A percentile compares a stretch with the other conserved stretches of the same genome.
These are phyloP conservation scores for Tauraco hartlaubi DNA, from an alignment of 2,797 vertebrate species.

Conservation along the genomic window DNA sequence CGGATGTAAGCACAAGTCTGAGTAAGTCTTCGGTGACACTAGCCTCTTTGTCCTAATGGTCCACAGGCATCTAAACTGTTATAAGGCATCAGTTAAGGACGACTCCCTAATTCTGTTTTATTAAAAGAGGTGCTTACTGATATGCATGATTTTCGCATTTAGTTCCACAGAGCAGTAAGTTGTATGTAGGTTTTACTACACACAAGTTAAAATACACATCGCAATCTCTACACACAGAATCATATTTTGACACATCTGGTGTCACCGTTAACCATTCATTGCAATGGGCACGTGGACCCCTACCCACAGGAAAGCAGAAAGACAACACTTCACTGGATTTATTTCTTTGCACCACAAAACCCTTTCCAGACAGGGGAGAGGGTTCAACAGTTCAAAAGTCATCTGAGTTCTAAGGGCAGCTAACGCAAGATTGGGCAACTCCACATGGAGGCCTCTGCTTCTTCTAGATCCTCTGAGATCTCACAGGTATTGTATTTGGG, in stretches of 20 bases:
- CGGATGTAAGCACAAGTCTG: background rate
- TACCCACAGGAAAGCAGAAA: background rate
- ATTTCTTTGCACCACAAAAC: background rate
- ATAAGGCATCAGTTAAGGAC: background rate
- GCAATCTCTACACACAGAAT: background rate
- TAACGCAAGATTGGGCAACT: background rate
- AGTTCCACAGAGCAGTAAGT: background rate
- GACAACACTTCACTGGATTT: background rate
- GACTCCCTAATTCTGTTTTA: background rate
- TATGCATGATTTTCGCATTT: background rate
- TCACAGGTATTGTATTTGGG: background rate
- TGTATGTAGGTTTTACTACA: background rate
- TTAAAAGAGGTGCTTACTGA: background rate
- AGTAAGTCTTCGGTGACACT: background rate
- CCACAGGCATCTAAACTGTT: background rate
- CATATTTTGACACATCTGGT: too few relatives aligned
- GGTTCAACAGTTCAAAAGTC: background rate
- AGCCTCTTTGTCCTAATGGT: background rate
- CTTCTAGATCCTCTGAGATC: background rate
- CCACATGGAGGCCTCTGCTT: background rate
- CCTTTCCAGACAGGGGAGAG: background rate
- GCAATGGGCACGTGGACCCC: background rate
- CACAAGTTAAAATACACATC: background rate
- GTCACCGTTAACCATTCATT: accelerated
- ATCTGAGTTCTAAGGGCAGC: background rate